phyloP scores from a whole-genome alignment of 2,113 vertebrate species.

The Fregetta grallaria region DNA sequence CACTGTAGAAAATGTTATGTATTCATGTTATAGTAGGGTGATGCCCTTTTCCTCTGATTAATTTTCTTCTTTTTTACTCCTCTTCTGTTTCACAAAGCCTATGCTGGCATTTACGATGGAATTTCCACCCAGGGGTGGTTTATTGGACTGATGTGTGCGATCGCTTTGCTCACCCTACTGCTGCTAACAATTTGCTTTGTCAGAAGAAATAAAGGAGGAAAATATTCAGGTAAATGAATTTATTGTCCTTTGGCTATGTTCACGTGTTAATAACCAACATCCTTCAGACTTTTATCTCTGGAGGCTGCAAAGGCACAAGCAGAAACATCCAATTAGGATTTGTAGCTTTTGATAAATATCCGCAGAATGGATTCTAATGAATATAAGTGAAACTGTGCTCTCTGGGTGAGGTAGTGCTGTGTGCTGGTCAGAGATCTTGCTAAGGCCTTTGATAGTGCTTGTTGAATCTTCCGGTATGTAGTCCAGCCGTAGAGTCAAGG shows the following conservation, averaged over 20 bases:
- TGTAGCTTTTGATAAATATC: slow-evolving; percentile 30
- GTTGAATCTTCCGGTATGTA: neutral
- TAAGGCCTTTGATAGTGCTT: neutral
- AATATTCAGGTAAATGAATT: slow-evolving; percentile 89
- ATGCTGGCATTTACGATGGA: slow-evolving; percentile 85
- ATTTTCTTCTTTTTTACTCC: slow-evolving; percentile 37
- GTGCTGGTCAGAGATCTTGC: neutral
- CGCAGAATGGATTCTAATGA: neutral
- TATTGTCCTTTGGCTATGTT: neutral
- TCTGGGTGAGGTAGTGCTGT: neutral
- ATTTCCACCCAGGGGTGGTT: slow-evolving; percentile 96
- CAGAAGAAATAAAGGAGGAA: slow-evolving; percentile 95
- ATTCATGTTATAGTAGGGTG: neutral
- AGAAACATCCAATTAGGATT: slow-evolving; percentile 28
- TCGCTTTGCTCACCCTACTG: slow-evolving; percentile 90
- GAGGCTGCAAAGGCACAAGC: neutral
- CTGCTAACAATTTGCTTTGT: slow-evolving; percentile 92
- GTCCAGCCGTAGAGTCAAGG: neutral
- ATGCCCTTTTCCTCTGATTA: neutral
- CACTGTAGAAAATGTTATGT: neutral
- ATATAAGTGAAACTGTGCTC: neutral
- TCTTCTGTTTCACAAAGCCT: slow-evolving; percentile 71
- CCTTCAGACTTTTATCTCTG: slow-evolving; percentile 5
- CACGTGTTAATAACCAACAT: neutral
- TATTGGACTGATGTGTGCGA: slow-evolving; percentile 94